Conservation (phyloP, 2,113 vertebrate genomes). For the Mormyrus iriodes region DNA sequence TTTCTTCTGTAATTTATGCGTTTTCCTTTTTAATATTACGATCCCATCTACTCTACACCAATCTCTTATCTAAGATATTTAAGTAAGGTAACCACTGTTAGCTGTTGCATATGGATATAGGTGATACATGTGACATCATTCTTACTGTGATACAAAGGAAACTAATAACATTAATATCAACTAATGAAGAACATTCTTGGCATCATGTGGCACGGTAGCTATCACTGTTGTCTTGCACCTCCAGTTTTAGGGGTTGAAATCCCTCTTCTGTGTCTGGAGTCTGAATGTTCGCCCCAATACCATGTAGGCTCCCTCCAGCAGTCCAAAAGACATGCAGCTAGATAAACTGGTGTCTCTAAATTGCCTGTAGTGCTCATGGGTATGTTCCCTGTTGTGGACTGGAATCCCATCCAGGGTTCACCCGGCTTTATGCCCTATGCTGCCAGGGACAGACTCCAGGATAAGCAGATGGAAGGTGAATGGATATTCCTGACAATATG, state of each 20-base stretch:
- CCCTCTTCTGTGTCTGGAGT: background rate
- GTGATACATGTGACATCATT: background rate
- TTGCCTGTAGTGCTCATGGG: background rate
- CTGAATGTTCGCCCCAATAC: background rate
- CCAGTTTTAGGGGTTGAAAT: background rate
- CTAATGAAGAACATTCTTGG: background rate
- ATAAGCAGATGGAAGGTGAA: background rate
- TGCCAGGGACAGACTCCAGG: background rate
- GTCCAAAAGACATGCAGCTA: background rate
- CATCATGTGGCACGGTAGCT: background rate
- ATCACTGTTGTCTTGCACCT: background rate
- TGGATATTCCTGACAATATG: background rate
- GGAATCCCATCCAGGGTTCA: background rate
- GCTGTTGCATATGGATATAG: background rate
- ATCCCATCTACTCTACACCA: background rate
- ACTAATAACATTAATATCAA: conserved; percentile 14
- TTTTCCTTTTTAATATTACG: background rate
- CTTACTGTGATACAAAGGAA: background rate
- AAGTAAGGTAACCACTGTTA: background rate
- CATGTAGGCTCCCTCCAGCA: background rate
- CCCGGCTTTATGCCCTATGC: background rate
- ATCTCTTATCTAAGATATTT: background rate
- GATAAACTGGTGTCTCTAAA: background rate
- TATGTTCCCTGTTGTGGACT: background rate
- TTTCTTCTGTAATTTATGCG: background rate